Base-by-base conservation (phyloP, 2,113 vertebrate species). In the Vulpes lagopus region DNA sequence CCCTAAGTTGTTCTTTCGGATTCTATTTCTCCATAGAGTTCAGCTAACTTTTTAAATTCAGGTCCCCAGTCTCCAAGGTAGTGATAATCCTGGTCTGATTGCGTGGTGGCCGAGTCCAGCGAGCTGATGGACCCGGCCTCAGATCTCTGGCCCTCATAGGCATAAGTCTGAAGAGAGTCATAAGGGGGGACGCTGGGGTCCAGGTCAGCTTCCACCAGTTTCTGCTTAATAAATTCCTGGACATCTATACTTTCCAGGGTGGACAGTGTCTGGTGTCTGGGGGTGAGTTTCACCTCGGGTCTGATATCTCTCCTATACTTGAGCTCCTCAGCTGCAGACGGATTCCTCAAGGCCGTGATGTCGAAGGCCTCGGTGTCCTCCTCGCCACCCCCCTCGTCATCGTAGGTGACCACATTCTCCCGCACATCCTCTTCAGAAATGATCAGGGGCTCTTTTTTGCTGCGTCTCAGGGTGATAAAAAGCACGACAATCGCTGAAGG, bases 321-420 rank as follows among this genome's bases (percentile, higher is more conserved):
- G 51, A 99, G 98, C 97, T 99, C 99, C 98, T 99, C 99, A 0
- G 99, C 99, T 1, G 99, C 99, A 0, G 99, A 99, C 0, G 99
- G 99, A 95, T 99, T 99, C 32, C 99, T 98, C 49, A 99, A 98
- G 4, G 99, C 99, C 1, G 99, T 99, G 97, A 99, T 99, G 98
- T 99, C 99, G 57, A 99, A 99, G 57, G 99, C 99, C 96, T 99
- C 99, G 0, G 99, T 99, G 98, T 99, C 99, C 96, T 99, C 99
- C 98, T 99, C 99, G 3, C 99, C 99, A 0, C 99, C 99, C 0
- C 99, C 99, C 93, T 99, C 99, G 1, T 99, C 99, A 5, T 99
- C 99, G 0, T 99, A 99, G 11, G 99, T 99, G 85, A 99, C 99
- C 95, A 99, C 99, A 0, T 99, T 99, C 98, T 99, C 99, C 55